phyloP scores from a whole-genome alignment of 1,140 invertebrate species.

The Rhyzopertha dominica region DNA sequence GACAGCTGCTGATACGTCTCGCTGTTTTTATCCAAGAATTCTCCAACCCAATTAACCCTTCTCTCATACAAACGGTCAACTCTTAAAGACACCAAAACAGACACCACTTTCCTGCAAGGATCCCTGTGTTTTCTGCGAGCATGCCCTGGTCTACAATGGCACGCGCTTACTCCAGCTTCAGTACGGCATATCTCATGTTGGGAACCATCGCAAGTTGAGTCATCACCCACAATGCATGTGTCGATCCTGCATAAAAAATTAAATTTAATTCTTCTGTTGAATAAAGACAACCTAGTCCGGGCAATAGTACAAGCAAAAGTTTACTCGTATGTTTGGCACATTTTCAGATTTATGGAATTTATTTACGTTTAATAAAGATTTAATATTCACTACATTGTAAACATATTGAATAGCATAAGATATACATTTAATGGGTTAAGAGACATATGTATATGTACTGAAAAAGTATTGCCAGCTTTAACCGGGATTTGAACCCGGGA shows the following conservation, averaged over 20 bases:
- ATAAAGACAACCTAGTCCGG: too few species aligned
- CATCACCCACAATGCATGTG: conserved; percentile 90
- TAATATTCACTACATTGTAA: too few species aligned
- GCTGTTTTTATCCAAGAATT: conserved; percentile 67
- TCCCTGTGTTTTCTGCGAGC: conserved; percentile 71
- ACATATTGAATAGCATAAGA: too few species aligned
- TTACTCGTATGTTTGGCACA: too few species aligned
- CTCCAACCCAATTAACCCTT: conserved; percentile 68
- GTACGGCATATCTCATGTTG: conserved; percentile 85
- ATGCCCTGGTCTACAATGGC: conserved; percentile 80
- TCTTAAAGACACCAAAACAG: conserved; percentile 71
- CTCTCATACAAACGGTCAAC: conserved; percentile 79
- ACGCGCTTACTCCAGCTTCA: conserved; percentile 85
- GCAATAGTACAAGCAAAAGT: too few species aligned
- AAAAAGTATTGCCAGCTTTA: too few species aligned
- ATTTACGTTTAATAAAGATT: too few species aligned
- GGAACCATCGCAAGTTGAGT: conserved; percentile 82
- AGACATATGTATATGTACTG: too few species aligned
- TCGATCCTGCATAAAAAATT: conserved; percentile 62
- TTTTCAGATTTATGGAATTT: too few species aligned
- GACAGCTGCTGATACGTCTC: conserved; percentile 76
- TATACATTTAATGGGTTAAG: too few species aligned
- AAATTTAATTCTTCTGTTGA: too few species aligned
- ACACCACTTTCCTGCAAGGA: conserved; percentile 74
- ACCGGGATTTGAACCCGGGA: too few species aligned